Percentiles rank a stretch among this genome's conserved stretches.
Evolutionary conservation across 2,888 invertebrate species (phyloP).

Genomic region (Neocrepidodera transversa): DNA sequence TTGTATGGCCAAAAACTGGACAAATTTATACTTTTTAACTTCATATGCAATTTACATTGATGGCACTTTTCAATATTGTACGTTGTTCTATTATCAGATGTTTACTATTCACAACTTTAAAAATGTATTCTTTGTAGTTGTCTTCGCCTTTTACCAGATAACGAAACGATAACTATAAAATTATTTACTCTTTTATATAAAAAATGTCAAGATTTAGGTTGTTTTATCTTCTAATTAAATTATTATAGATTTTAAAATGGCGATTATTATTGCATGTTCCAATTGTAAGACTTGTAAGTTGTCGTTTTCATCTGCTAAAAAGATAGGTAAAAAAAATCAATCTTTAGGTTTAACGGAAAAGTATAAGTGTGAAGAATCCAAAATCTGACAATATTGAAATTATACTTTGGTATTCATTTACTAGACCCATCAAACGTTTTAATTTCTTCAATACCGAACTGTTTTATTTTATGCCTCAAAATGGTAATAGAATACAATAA

Average conservation of each 20-base stretch:
- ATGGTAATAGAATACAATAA: constrained; percentile 1
- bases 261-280: background rate
- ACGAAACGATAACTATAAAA: background rate
- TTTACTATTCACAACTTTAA: constrained; percentile 2
- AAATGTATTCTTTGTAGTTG: background rate
- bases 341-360: background rate
- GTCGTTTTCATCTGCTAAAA: background rate
- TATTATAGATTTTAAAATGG: background rate
- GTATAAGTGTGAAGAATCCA: background rate
- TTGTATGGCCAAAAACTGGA: no score
- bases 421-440: background rate
- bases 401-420: constrained; percentile 1
- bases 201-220: no score
- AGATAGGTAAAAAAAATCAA: background rate
- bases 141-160: background rate
- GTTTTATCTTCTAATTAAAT: background rate
- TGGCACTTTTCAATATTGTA: constrained; percentile 2
- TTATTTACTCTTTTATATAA: no score
- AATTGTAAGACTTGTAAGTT: background rate
- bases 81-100: background rate
- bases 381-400: background rate
- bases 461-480: background rate
- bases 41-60: background rate
- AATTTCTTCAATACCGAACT: background rate
- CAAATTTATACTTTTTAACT: background rate